phyloP scores from a whole-genome alignment of 2,797 vertebrate genomes.

The Crax fasciolata region DNA sequence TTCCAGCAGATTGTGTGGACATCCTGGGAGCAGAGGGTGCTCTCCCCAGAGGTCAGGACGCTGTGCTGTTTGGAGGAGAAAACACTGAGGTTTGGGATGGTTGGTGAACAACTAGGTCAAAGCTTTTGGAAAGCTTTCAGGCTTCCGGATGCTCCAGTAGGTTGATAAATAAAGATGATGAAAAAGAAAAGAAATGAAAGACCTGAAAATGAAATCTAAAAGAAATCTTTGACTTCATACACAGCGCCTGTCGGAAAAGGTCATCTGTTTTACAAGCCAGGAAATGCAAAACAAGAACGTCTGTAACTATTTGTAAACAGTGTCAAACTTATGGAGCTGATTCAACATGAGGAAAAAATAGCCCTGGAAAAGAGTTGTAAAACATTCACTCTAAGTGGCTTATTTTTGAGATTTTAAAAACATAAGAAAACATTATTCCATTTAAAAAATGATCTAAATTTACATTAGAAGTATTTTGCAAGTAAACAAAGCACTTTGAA shows the following conservation, averaged over 20 bases:
- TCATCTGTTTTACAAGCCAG: not conserved
- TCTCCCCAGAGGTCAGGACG: not conserved
- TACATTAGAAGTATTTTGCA: slow-evolving; percentile 34
- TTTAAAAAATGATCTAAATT: slow-evolving; percentile 43
- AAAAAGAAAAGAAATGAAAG: not conserved
- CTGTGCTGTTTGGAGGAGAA: not conserved
- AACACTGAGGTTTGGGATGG: not conserved
- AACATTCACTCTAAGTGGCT: not conserved
- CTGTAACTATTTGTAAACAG: slow-evolving; percentile 63
- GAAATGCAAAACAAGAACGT: slow-evolving; percentile 1
- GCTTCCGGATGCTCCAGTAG: not conserved
- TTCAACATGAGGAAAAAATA: slow-evolving; percentile 34
- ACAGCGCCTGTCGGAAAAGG: not conserved
- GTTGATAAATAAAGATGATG: not conserved
- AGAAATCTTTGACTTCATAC: not conserved
- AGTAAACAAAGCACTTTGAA: slow-evolving; percentile 13
- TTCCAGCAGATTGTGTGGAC: not conserved
- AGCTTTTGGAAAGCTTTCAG: not conserved
- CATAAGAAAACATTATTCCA: not conserved
- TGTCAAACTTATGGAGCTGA: slow-evolving; percentile 5
- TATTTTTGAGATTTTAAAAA: slow-evolving; percentile 28
- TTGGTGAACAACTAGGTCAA: not conserved
- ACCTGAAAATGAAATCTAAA: not conserved
- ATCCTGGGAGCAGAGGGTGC: accelerated
- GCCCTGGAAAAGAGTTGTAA: slow-evolving; percentile 1